Percentiles rank a stretch among this genome's conserved stretches.
phyloP scores from a whole-genome alignment of 2,888 invertebrate species.

The Gibbula magus region DNA sequence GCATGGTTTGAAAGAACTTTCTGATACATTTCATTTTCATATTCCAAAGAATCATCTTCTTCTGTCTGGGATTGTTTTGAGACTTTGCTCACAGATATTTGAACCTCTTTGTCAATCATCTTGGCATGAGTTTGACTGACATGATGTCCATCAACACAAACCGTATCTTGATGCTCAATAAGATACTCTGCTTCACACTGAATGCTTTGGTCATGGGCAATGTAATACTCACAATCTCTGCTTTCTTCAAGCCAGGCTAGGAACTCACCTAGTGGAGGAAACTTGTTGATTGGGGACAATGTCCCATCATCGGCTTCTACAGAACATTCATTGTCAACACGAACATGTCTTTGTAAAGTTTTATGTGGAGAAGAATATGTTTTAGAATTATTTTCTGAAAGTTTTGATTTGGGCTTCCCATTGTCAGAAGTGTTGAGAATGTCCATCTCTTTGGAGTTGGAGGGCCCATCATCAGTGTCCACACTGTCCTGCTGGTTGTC shows the following conservation, averaged over 20 bases:
- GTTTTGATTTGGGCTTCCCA: neutral
- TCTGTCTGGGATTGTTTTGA: no score
- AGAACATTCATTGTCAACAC: neutral
- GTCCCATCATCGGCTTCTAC: slow-evolving; percentile 46
- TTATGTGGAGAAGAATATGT: neutral
- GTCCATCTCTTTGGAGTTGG: slow-evolving; percentile 38
- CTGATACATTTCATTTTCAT: neutral
- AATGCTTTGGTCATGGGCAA: slow-evolving; percentile 47
- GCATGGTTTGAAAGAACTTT: neutral
- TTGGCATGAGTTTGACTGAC: no score
- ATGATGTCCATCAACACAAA: no score
- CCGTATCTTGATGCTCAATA: no score
- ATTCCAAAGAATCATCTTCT: neutral
- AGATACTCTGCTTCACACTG: slow-evolving; percentile 42
- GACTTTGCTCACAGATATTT: no score
- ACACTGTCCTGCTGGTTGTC: slow-evolving; percentile 69
- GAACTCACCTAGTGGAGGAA: slow-evolving; percentile 39
- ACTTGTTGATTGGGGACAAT: slow-evolving; percentile 46
- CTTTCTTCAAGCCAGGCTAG: slow-evolving; percentile 34
- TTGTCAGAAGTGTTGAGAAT: slow-evolving; percentile 16
- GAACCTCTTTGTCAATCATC: no score
- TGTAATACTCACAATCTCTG: slow-evolving; percentile 40
- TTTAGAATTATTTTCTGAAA: neutral
- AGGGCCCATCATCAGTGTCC: slow-evolving; percentile 56
- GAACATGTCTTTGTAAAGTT: neutral